Base-by-base conservation (phyloP, 53 echinoderm and acorn worm species). In the Holothuria scabra region DNA sequence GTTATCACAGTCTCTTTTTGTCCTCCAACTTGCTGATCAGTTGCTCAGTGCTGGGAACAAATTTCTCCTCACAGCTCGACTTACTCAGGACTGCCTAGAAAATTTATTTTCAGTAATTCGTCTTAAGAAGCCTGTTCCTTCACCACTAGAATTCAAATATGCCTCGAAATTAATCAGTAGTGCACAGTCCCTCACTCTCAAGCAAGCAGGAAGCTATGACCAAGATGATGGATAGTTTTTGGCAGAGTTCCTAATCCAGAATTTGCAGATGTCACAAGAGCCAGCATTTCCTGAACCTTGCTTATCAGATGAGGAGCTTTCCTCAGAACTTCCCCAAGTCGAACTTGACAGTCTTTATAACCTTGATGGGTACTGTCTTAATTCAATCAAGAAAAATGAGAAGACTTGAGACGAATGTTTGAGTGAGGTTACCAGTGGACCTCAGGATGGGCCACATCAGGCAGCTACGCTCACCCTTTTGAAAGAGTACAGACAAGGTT, bases 81-180 rank as follows among this genome's bases (percentile, higher is more conserved):
- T 91, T 11, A 90, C 86, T 11, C 91, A 93, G 32, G 89, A 93
- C 66, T 93, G 91, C 69, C 67, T 93, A 29, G 91, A 67, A 30
- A 90, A 90, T 70, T 67, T 93, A 7, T 90, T 90, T 46, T 60
- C 79, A 26, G 78, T 66, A 14, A 85, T 93, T 44, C 56, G 88
- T 26, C 66, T 83, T 67, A 87, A 56, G 78, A 91, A 93, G 38
- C 94, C 91, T 8, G 63, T 91, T 6, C 94, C 87, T 62, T 71
- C 88, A 21, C 93, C 93, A 16, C 57, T 93, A 4, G 93, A 87
- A 81, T 93, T 93, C 63, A 86, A 80, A 37, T 93, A 28, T 76
- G 88, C 91, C 84, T 91, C 5, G 44, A 81, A 81, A 46, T 60
- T 93, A 6, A 91, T 93, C 64, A 89, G 76, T 20, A 55, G 60